These are phyloP conservation scores for Laticauda colubrina DNA, from an alignment of 2,113 vertebrate genomes.

Conservation along the genomic window DNA sequence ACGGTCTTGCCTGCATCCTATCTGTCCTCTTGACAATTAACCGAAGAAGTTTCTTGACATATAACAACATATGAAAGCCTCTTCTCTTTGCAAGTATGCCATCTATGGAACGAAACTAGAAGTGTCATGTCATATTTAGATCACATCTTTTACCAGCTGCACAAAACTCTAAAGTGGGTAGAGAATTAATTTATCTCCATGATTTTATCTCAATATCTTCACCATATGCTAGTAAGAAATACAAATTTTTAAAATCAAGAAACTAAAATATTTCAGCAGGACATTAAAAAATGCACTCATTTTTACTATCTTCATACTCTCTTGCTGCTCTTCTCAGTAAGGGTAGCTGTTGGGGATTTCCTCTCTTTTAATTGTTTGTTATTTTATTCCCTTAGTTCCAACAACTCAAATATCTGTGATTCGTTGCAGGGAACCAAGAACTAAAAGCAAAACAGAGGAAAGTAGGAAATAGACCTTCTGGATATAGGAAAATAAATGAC, in stretches of 20 bases:
- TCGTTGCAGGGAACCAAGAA: background rate
- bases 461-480: background rate
- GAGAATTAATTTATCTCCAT: background rate
- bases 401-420: background rate
- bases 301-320: background rate
- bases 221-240: background rate
- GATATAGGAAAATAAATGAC: background rate
- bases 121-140: conserved; percentile 8
- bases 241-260: background rate
- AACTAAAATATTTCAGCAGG: background rate
- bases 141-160: background rate
- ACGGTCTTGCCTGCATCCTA: conserved; percentile 9
- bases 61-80: background rate
- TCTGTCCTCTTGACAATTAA: conserved; percentile 14
- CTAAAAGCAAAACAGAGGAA: background rate
- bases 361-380: background rate
- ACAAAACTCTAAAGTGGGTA: background rate
- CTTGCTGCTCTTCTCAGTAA: background rate
- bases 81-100: conserved; percentile 26
- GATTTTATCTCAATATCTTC: background rate
- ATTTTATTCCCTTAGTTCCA: background rate
- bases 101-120: conserved; percentile 30
- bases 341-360: background rate
- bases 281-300: background rate
- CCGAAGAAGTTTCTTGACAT: background rate